Percentiles rank a stretch among this genome's conserved stretches.
These are phyloP conservation scores for Polypterus senegalus DNA, from an alignment of 2,113 vertebrate genomes.

Conservation along the genomic window DNA sequence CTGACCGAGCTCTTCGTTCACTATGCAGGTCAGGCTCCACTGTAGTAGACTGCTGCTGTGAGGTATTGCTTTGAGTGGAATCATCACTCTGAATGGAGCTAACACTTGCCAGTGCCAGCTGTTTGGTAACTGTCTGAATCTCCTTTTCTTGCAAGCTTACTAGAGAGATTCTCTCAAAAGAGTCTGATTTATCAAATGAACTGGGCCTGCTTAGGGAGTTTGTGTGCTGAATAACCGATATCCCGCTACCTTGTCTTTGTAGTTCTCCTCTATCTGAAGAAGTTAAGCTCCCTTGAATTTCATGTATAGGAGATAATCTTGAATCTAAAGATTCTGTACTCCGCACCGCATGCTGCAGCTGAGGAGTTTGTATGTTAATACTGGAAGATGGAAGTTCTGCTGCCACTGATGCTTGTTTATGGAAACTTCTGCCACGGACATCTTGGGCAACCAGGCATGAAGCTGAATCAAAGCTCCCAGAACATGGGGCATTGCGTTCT, in stretches of 20 bases:
- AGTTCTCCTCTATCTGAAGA: slow-evolving; percentile 57
- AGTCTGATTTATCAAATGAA: slow-evolving; percentile 79
- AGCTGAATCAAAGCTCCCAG: slow-evolving; percentile 47
- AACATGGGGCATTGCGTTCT: slow-evolving; percentile 49
- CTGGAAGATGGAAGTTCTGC: slow-evolving; percentile 46
- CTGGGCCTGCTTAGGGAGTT: slow-evolving; percentile 83
- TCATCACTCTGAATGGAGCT: slow-evolving; percentile 39
- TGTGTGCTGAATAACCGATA: slow-evolving; percentile 94
- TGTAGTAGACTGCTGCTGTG: slow-evolving; percentile 35
- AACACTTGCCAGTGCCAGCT: slow-evolving; percentile 35
- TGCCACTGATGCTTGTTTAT: slow-evolving; percentile 33
- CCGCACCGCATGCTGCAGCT: slow-evolving; percentile 60
- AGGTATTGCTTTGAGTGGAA: slow-evolving; percentile 24
- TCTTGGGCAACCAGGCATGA: slow-evolving; percentile 37
- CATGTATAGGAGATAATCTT: slow-evolving; percentile 49
- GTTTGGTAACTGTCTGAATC: slow-evolving; percentile 33
- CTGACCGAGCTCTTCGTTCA: slow-evolving; percentile 25
- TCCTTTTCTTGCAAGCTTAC: slow-evolving; percentile 59
- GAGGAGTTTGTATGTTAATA: slow-evolving; percentile 48
- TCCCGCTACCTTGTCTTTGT: slow-evolving; percentile 79
- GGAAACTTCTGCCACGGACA: slow-evolving; percentile 31
- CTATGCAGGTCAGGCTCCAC: slow-evolving; percentile 44
- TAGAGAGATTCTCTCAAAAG: slow-evolving; percentile 59
- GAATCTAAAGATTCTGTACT: slow-evolving; percentile 45
- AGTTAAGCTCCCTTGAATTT: slow-evolving; percentile 48